Base-by-base conservation (phyloP, 2,888 invertebrate genomes). In the Hipparchia sbordonii region DNA sequence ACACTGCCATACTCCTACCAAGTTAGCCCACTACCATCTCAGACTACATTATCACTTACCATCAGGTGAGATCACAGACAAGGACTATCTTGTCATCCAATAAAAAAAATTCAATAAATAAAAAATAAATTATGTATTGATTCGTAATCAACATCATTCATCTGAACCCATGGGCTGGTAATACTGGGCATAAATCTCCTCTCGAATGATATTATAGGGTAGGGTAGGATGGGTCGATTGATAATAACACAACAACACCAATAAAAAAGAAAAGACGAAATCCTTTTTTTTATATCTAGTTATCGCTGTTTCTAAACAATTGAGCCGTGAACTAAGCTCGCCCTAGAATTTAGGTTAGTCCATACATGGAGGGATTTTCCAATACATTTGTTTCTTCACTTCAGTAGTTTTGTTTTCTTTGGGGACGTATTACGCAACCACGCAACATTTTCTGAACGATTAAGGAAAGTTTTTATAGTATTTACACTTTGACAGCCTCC, bases 331-430 rank as follows among this genome's bases (percentile, higher is more conserved):
- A 73, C 75, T 77, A 78, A 79, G 82, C 77, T 79, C 79, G 81
- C 79, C 80, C 78, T 80, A 82, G 84, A 85, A 89, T 87, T 87
- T 84, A 82, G 88, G 87, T 89, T 87, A 87, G 82, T 80, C 82
- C 80, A 77, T 85, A 85, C 85, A 84, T 83, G 83, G 76, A 82
- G 80, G 84, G 85, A 86, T 87, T 89, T 91, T 91, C 89, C 91
- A 77, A 89, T 87, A 89, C 87, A 91, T 91, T 91, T 88, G 83
- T 83, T 87, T 82, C 83, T 80, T 84, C 85, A 86, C 83, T 82
- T 86, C 85, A 83, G 83, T 86, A 66, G 57, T 70, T 70, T 74
- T 71, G 57, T 45, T 68, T 70, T 51, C 59, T 59, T 54, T 57
- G 54, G 61, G 60, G 51, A 70, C 69, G 56, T 33, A 54, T 69